These are phyloP conservation scores for Diarsia brunnea DNA, from an alignment of 2,888 invertebrate species.

Conservation along the genomic window DNA sequence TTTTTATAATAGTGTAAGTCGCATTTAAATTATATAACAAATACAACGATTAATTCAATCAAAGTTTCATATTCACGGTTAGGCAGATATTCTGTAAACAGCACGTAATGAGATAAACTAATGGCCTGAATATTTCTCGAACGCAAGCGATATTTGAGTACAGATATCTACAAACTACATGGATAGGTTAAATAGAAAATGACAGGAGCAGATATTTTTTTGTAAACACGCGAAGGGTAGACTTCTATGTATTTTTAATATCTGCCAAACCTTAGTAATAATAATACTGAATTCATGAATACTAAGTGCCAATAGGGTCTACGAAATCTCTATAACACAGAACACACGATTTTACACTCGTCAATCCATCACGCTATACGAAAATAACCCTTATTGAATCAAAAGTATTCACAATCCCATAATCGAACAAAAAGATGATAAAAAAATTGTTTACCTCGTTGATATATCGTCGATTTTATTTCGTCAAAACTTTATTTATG, in stretches of 20 bases:
- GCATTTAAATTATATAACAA: background rate
- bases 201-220: background rate
- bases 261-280: background rate
- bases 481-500: conserved; percentile 28
- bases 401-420: conserved; percentile 28
- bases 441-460: conserved; percentile 29
- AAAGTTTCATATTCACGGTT: background rate
- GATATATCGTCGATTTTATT: conserved; percentile 29
- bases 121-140: conserved; percentile 12
- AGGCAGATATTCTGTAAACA: conserved; percentile 1
- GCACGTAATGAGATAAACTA: background rate
- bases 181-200: background rate
- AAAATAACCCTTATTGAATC: conserved; percentile 35
- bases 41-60: background rate
- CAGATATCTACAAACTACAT: background rate
- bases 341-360: background rate
- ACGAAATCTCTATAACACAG: no score
- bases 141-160: background rate
- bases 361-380: background rate
- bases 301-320: background rate
- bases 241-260: background rate
- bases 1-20: background rate
- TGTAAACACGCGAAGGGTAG: background rate
- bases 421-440: conserved; percentile 7
- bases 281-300: background rate